phyloP scores from a whole-genome alignment of 2,113 vertebrate genomes.

The Hipposideros armiger region DNA sequence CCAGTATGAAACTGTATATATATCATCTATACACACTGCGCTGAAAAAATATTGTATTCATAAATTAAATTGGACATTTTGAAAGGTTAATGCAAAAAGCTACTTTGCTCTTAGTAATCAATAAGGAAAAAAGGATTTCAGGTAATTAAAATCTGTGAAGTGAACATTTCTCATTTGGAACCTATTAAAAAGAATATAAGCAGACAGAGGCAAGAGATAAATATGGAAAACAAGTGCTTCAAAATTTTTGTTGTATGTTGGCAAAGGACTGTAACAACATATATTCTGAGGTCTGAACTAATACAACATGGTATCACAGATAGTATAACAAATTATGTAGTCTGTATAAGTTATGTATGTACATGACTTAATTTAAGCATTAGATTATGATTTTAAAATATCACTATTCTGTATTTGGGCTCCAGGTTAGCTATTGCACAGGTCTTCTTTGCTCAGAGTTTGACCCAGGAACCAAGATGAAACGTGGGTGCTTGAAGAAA shows the following conservation, averaged over 20 bases:
- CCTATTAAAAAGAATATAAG: constrained; percentile 78
- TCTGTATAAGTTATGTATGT: neutral
- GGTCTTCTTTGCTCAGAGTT: neutral
- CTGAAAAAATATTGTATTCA: constrained; percentile 76
- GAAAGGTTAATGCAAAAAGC: constrained; percentile 84
- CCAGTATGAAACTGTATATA: constrained; percentile 48
- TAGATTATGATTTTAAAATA: neutral
- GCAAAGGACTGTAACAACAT: constrained; percentile 29
- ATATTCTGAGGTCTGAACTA: constrained; percentile 18
- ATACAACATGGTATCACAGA: constrained; percentile 5
- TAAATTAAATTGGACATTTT: constrained; percentile 87
- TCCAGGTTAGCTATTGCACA: neutral
- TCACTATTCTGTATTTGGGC: neutral
- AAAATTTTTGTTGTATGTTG: constrained; percentile 42
- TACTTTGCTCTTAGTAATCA: constrained; percentile 83
- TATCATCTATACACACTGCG: constrained; percentile 64
- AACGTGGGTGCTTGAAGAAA: neutral
- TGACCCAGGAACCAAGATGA: neutral
- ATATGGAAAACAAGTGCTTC: constrained; percentile 75
- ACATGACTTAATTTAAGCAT: constrained; percentile 29
- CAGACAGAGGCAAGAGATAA: constrained; percentile 77
- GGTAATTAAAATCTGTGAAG: constrained; percentile 87
- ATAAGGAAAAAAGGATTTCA: constrained; percentile 84
- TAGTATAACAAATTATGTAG: constrained; percentile 9
- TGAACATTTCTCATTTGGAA: constrained; percentile 81